Percentiles rank a stretch among this genome's conserved stretches.
These are phyloP conservation scores for Herminia tarsipennalis DNA, from an alignment of 2,888 invertebrate genomes.

Conservation along the genomic window DNA sequence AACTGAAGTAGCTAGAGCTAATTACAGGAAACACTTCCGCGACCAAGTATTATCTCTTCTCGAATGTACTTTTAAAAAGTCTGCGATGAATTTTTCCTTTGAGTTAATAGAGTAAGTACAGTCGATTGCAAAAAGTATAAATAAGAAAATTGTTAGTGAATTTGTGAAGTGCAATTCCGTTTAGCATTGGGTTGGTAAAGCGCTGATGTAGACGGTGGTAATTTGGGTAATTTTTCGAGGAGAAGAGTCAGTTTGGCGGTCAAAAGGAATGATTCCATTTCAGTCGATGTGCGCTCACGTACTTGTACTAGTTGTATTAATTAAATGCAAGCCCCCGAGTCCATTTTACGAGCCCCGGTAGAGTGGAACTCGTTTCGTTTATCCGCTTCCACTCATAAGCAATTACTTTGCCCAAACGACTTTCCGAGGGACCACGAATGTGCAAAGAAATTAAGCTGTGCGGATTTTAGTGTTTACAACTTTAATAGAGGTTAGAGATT, in stretches of 20 bases:
- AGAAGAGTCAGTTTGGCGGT: conserved; percentile 66
- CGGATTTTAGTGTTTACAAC: conserved; percentile 70
- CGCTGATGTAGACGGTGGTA: conserved; percentile 55
- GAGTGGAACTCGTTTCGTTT: conserved; percentile 81
- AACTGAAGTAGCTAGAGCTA: conserved; percentile 53
- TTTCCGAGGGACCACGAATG: conserved; percentile 66
- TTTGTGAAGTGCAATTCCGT: conserved; percentile 48
- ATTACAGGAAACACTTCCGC: conserved; percentile 49
- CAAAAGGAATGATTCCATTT: conserved; percentile 77
- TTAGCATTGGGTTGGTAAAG: conserved; percentile 48
- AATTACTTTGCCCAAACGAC: conserved; percentile 81
- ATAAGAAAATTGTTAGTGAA: conserved; percentile 40
- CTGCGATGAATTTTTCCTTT: conserved; percentile 23
- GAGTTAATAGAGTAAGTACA: conserved; percentile 20
- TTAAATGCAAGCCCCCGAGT: conserved; percentile 83
- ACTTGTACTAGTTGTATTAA: conserved; percentile 78
- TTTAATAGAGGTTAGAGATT: conserved; percentile 66
- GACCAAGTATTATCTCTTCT: conserved; percentile 37
- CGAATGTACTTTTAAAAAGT: conserved; percentile 19
- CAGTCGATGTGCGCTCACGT: conserved; percentile 73
- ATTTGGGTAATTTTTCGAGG: conserved; percentile 66
- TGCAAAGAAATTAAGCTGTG: conserved; percentile 64
- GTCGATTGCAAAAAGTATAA: conserved; percentile 19
- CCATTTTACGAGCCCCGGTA: conserved; percentile 77
- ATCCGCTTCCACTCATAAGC: conserved; percentile 84